Percentiles rank a stretch among this genome's conserved stretches.
These are phyloP conservation scores for Artibeus lituratus DNA, from an alignment of 2,797 vertebrate species.

Conservation along the genomic window DNA sequence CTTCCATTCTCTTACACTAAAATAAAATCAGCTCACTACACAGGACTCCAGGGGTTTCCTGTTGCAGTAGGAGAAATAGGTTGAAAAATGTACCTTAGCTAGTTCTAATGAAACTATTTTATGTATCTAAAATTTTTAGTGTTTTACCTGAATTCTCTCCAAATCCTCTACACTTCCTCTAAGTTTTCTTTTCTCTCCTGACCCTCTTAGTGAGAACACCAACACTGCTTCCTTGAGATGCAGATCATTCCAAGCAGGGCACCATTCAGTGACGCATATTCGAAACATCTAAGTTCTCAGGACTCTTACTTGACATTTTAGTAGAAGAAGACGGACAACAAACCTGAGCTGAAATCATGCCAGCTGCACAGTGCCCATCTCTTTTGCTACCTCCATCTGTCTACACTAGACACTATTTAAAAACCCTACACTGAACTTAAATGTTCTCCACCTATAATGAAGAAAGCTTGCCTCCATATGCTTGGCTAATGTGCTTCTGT, in stretches of 20 bases:
- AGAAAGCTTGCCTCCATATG: constrained; percentile 28
- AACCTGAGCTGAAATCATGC: not conserved
- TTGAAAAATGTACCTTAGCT: constrained; percentile 26
- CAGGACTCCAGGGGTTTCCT: not conserved
- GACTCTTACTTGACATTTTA: constrained; percentile 30
- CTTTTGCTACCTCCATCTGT: not conserved
- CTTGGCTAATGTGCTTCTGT: not conserved
- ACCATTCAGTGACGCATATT: not conserved
- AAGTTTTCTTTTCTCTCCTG: constrained; percentile 25
- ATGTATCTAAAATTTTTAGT: not conserved
- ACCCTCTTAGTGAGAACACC: not conserved
- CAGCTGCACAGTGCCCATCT: not conserved
- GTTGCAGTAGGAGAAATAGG: not conserved
- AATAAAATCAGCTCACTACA: not conserved
- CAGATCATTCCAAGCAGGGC: not conserved
- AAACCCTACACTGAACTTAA: constrained; percentile 16
- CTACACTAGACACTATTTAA: not conserved
- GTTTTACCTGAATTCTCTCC: constrained; percentile 25
- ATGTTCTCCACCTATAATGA: not conserved
- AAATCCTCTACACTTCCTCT: not conserved
- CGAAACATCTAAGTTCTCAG: not conserved
- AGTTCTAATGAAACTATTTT: constrained; percentile 40
- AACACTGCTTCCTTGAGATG: not conserved
- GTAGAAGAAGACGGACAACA: not conserved
- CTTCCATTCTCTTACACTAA: not conserved